A percentile compares a stretch with the other conserved stretches of the same genome.
These are phyloP conservation scores for Sebastes vulpes DNA, from an alignment of 2,797 vertebrate genomes.

Conservation along the genomic window DNA sequence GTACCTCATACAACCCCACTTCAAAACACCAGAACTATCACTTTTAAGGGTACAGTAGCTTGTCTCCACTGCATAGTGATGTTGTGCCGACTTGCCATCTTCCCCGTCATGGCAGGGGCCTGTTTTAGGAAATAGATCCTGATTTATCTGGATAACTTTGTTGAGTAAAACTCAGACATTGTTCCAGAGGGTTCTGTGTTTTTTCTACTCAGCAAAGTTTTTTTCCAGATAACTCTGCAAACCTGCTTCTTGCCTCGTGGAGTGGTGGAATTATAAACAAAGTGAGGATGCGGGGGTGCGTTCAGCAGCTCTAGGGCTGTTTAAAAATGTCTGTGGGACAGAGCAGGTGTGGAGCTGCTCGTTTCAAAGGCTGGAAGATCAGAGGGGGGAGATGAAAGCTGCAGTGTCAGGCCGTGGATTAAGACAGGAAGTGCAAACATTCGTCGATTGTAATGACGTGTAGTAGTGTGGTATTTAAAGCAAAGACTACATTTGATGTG, in stretches of 20 bases:
- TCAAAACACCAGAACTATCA: accelerated
- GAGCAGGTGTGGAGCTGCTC: conserved; percentile 77
- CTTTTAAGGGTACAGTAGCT: neutral
- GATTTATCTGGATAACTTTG: neutral
- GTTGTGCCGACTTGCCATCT: neutral
- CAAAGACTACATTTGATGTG: conserved; percentile 11
- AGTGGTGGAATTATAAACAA: conserved; percentile 76
- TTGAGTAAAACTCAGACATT: neutral
- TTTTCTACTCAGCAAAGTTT: neutral
- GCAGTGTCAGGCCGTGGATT: conserved; percentile 57
- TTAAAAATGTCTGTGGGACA: conserved; percentile 51
- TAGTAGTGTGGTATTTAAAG: conserved; percentile 12
- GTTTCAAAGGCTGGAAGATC: conserved; percentile 75
- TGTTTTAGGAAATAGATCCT: neutral
- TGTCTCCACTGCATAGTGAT: neutral
- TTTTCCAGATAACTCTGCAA: neutral
- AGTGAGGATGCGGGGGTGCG: conserved; percentile 47
- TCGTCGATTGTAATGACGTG: conserved; percentile 23
- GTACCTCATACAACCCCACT: too few species aligned
- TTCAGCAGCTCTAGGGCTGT: conserved; percentile 40
- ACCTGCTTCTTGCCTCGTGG: neutral
- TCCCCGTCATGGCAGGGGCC: neutral
- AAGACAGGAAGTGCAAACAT: conserved; percentile 71
- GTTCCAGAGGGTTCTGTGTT: neutral
- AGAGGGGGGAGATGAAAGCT: conserved; percentile 75